phyloP scores from a whole-genome alignment of 2,113 vertebrate species.

The Galemys pyrenaicus region DNA sequence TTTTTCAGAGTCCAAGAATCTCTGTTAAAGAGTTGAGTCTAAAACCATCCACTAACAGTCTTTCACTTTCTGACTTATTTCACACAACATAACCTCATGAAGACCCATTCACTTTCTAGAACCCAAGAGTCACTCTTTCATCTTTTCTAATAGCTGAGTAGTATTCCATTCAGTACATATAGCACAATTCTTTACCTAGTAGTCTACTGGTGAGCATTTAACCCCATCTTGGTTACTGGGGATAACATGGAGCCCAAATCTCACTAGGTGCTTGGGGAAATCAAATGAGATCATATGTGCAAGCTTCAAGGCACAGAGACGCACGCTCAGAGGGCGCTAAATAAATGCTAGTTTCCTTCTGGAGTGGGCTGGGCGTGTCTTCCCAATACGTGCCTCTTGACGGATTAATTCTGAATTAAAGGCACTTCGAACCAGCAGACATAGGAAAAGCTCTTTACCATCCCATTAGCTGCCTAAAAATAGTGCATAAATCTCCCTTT shows the following conservation, averaged over 20 bases:
- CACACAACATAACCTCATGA: too few species aligned
- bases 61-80: too few species aligned
- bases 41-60: too few species aligned
- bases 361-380: background rate
- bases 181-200: too few species aligned
- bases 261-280: background rate
- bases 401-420: conserved; percentile 26
- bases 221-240: too few species aligned
- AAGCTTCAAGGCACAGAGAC: conserved; percentile 11
- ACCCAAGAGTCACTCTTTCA: too few species aligned
- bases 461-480: background rate
- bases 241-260: background rate
- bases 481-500: background rate
- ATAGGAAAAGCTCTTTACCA: background rate
- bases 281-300: background rate
- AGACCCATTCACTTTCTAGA: too few species aligned
- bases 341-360: conserved; percentile 12
- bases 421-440: background rate
- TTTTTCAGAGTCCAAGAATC: too few species aligned
- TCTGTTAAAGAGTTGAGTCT: too few species aligned
- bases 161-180: too few species aligned
- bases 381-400: background rate
- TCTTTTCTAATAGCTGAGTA: too few species aligned
- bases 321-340: background rate
- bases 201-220: too few species aligned